Evolutionary conservation across 2,888 invertebrate species (phyloP), one percentile per base, ranked within the genome.

Genomic region (Teinopalpus imperialis): DNA sequence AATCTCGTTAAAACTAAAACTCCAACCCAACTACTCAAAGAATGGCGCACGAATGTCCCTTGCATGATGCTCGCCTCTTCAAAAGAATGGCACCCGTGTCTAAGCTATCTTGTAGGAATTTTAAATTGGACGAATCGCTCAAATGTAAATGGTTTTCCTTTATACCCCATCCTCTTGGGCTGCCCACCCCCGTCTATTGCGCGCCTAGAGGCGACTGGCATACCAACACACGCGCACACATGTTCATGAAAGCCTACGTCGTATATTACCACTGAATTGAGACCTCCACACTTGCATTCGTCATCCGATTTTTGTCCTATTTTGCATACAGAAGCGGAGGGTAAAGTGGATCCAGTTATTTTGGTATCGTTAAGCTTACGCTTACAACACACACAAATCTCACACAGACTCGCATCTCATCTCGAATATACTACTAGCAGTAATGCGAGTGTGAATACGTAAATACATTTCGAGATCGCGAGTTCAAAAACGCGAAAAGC

Each of bases 91-190:
- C 86, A 80, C 82, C 83, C 85, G 82, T 83, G 86, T 83, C 87
- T 86, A 81, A 82, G 87, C 81, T 86, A 86, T 87, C 88, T 88
- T 85, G 86, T 87, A 89, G 87, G 89, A 89, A 89, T 89, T 89
- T 89, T 89, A 89, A 89, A 89, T 89, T 89, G 89, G 89, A 89
- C 89, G 89, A 89, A 89, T 89, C 89, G 89, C 89, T 89, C 89
- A 89, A 89, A 89, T 89, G 89, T 89, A 89, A 89, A 89, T 89
- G 89, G 89, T 88, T 89, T 89, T 89, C 89, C 88, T 89, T 89
- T 89, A 88, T 89, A 81, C 87, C 86, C 86, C 87, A 86, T 85
- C 87, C 86, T 82, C 83, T 75, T 63, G 74, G 78, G 80, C 81
- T 74, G 79, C 74, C 86, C 82, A 79, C 81, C 85, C 83, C 81